Evolutionary conservation across 2,113 vertebrate species (phyloP), one percentile per base, ranked within the genome.

Genomic region (Cyprinodon tularosa): DNA sequence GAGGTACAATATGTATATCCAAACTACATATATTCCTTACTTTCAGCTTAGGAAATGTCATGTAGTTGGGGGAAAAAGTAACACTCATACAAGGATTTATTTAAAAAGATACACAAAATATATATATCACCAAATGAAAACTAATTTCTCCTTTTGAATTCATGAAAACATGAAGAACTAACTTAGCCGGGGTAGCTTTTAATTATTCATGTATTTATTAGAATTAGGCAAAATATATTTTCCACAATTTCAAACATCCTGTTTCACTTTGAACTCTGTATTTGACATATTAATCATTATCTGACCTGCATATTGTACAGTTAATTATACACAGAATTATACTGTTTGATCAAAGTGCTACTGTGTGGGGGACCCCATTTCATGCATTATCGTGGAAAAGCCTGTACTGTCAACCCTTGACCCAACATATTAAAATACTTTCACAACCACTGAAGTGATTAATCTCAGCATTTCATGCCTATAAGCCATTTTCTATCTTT

Each of bases 381-480:
- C 50, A 85, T 72, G 44, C 4, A 14, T 14, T 78, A 86, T 82
- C 72, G 68, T 62, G 29, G 62, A 68, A 64, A 39, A 9, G 38
- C 68, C 62, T 72, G 37, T 82, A 17, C 59, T n/a, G 69, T 62
- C 63, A 61, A 40, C 80, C 57, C 60, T 15, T 3, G 22, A 53
- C 38, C 66, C 29, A 11, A 70, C 74, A 60, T 0, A 13, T 74
- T 77, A 83, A 84, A 85, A 82, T 78, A 84, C 69, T 80, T 73
- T 45, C 10, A 37, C n/a, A 66, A 62, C 1, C 3, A 50, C 37
- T 64, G 36, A 77, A 66, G 44, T 66, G 45, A 62, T 84, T 76
- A 85, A 64, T 63, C 40, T 37, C 1, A 36, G 15, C 4, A 40
- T 69, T 81, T 79, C 3, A 63, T 42, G 7, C 53, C 50, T 76